Percentiles rank a stretch among this genome's conserved stretches.
Conservation (phyloP, 2,797 vertebrate species). For the Hydrocynus forskahlii region DNA sequence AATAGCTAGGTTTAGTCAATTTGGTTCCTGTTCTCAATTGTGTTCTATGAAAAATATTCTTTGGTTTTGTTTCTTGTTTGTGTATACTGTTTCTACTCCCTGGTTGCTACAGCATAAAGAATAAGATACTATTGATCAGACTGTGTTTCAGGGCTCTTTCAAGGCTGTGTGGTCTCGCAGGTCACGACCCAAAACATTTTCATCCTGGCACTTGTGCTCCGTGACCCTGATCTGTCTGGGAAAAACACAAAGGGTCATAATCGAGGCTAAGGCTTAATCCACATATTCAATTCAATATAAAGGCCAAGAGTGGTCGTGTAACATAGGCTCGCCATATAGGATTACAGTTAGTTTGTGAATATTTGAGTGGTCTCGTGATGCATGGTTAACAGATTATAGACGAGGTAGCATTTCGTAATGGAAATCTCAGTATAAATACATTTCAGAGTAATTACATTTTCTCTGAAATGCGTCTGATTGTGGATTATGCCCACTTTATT, state of each 20-base stretch:
- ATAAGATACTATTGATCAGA: not conserved
- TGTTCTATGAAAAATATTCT: not conserved
- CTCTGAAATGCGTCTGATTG: not conserved
- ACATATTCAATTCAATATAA: not conserved
- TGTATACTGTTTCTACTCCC: not conserved
- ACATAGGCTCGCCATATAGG: not conserved
- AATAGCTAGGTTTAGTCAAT: not conserved
- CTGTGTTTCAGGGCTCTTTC: not conserved
- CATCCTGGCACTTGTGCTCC: not conserved
- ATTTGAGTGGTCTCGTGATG: slow-evolving; percentile 4
- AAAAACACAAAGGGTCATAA: slow-evolving; percentile 14
- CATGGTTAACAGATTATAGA: slow-evolving; percentile 9
- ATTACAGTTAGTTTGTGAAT: not conserved
- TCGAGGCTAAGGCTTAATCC: not conserved
- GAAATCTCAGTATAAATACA: not conserved
- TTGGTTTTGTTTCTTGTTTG: not conserved
- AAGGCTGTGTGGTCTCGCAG: not conserved
- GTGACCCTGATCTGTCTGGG: not conserved
- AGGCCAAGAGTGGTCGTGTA: not conserved
- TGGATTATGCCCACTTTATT: not conserved
- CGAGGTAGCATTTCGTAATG: not conserved
- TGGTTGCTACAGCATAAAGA: not conserved
- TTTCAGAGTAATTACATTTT: not conserved
- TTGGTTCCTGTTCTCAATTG: not conserved
- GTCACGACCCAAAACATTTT: slow-evolving; percentile 18